phyloP scores from a whole-genome alignment of 1,140 invertebrate genomes.

The Magallana angulata region DNA sequence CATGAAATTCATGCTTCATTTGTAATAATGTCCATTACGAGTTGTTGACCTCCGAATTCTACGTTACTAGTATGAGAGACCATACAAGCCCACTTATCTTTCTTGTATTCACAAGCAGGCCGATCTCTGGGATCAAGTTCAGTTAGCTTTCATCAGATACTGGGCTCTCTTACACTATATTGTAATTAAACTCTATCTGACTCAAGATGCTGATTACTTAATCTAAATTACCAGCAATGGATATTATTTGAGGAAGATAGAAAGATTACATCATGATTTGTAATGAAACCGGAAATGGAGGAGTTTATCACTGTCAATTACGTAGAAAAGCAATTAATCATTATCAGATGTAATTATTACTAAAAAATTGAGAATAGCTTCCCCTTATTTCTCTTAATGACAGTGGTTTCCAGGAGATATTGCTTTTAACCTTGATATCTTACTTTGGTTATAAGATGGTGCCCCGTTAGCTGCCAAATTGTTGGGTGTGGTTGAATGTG shows the following conservation, averaged over 20 bases:
- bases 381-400: too few relatives aligned
- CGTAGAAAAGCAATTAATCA: background rate
- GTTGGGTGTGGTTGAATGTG: conserved; percentile 60
- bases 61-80: background rate
- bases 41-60: background rate
- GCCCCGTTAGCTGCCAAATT: conserved; percentile 63
- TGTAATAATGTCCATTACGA: conserved; percentile 1
- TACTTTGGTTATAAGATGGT: conserved; percentile 44
- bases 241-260: conserved; percentile 10
- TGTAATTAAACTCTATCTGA: conserved; percentile 18
- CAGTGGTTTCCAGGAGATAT: too few relatives aligned
- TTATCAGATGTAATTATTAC: too few relatives aligned
- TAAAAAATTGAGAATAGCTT: too few relatives aligned
- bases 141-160: background rate
- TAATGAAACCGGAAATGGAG: background rate
- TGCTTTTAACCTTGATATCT: background rate
- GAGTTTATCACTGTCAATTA: background rate
- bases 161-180: background rate
- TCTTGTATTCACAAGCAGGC: background rate
- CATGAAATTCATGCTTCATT: background rate
- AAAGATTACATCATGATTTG: conserved; percentile 6
- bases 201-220: conserved; percentile 9
- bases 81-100: background rate
- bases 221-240: conserved; percentile 7
- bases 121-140: background rate